Base-by-base conservation (phyloP, 2,888 invertebrate genomes). In the Rotaria sp. region DNA sequence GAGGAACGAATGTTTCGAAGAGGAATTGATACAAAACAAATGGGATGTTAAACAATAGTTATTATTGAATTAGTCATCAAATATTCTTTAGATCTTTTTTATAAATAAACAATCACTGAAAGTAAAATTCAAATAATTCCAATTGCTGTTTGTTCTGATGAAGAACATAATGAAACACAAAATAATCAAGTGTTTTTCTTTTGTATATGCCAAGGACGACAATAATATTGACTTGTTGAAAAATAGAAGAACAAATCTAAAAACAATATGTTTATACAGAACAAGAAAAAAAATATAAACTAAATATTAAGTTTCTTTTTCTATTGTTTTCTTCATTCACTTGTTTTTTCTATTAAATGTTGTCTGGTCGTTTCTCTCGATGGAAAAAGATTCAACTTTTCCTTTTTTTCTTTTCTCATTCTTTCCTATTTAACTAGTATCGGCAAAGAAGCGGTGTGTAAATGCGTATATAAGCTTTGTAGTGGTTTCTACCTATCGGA, bases 341-440 rank as follows among this genome's bases (percentile, higher is more conserved):
- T n/a, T n/a, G 2, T 57, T 57, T 52, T 57, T n/a, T 30, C 59
- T n/a, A n/a, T 2, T 18, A 0, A n/a, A 26, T 55, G 15, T 35
- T 67, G 35, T 67, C 35, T 30, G 2, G 13, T 4, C 4, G 52
- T 10, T 52, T 52, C 24, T 24, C 5, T 24, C 52, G 21, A 52
- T 24, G 21, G 52, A 18, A 35, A 67, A 67, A 15, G 15, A 67
- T n/a, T 67, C 67, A 30, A 67, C 24, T 15, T 7, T 67, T 35
- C 24, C 15, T 15, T 30, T n/a, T 59, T 59, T 59, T 59, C 57
- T 59, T 7, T 59, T 30, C 30, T 30, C 30, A 59, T 59, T 59
- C 59, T 35, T 67, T 67, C 67, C 67, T 67, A n/a, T 67, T 35
- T 67, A 67, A 67, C 30, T 67, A 35, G 67, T 67, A 50, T 67